Conservation (phyloP, 2,113 vertebrate genomes). For the Geothlypis trichas region DNA sequence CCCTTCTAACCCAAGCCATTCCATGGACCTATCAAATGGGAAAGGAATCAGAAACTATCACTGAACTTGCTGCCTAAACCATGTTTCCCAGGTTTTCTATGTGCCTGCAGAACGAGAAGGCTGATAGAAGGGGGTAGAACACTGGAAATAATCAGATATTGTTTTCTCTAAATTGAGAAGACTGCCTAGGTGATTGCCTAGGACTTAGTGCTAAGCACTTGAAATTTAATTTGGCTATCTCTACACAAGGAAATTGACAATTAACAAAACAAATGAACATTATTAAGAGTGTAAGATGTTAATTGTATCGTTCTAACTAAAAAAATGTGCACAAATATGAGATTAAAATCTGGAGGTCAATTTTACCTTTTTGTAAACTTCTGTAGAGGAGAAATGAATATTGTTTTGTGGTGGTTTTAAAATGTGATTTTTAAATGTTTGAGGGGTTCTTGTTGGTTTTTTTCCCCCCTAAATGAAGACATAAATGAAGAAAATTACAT, state of each 20-base stretch:
- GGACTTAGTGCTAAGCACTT: background rate
- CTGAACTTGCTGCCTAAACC: background rate
- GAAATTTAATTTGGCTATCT: background rate
- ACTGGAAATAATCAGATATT: background rate
- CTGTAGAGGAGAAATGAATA: background rate
- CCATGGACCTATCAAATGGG: background rate
- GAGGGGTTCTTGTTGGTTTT: background rate
- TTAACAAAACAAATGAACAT: no score
- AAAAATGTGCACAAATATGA: background rate
- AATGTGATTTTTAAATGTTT: background rate
- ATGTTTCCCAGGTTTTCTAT: background rate
- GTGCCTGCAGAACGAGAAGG: background rate
- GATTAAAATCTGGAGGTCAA: background rate
- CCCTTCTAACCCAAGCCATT: background rate
- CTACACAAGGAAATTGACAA: background rate
- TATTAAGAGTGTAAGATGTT: background rate
- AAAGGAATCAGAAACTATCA: background rate
- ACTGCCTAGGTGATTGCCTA: background rate
- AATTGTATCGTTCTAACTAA: background rate
- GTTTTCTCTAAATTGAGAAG: background rate
- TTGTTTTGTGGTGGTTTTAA: background rate
- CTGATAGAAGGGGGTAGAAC: background rate
- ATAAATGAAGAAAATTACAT: constrained; percentile 23
- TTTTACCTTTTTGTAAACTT: background rate
- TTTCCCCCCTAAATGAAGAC: background rate